Percentiles rank a stretch among this genome's conserved stretches.
Conservation (phyloP, 2,888 invertebrate genomes). For the Orthosia incerta region DNA sequence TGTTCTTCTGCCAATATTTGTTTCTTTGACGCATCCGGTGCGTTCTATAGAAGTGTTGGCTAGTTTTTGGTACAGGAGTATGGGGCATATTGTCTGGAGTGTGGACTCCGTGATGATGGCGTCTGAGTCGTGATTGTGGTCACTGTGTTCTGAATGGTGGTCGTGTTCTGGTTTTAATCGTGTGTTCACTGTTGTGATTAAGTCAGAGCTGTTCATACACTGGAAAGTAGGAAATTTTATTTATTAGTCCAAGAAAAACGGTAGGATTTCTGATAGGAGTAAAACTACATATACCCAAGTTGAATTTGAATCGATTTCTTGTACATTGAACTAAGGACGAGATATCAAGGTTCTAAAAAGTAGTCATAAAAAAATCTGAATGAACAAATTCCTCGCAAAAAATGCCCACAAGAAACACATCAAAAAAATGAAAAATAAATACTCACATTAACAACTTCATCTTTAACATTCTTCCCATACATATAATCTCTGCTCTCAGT, state of each 20-base stretch:
- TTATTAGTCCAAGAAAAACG: too few species aligned
- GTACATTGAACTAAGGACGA: too few species aligned
- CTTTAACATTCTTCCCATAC: conserved; percentile 73
- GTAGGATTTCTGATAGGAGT: too few species aligned
- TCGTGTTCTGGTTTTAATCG: conserved; percentile 79
- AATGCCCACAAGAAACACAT: too few species aligned
- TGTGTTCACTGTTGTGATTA: conserved; percentile 85
- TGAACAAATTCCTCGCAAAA: too few species aligned
- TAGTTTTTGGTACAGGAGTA: conserved; percentile 92
- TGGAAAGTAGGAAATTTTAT: conserved; percentile 70
- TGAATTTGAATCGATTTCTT: too few species aligned
- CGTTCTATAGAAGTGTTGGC: conserved; percentile 89
- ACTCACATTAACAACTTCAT: conserved; percentile 88
- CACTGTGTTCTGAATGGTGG: conserved; percentile 71
- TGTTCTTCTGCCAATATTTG: conserved; percentile 64
- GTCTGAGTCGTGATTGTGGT: conserved; percentile 71
- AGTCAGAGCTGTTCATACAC: conserved; percentile 88
- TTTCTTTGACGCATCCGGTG: conserved; percentile 90
- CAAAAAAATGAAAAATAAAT: background rate
- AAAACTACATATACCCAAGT: too few species aligned
- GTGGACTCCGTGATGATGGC: conserved; percentile 77
- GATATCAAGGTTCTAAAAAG: too few species aligned
- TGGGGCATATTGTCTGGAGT: conserved; percentile 92
- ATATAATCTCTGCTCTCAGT: conserved; percentile 75
- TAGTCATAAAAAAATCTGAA: too few species aligned